Percentiles rank a stretch among this genome's conserved stretches.
These are phyloP conservation scores for Brotogeris chrysoptera DNA, from an alignment of 2,797 vertebrate genomes.

Conservation along the genomic window DNA sequence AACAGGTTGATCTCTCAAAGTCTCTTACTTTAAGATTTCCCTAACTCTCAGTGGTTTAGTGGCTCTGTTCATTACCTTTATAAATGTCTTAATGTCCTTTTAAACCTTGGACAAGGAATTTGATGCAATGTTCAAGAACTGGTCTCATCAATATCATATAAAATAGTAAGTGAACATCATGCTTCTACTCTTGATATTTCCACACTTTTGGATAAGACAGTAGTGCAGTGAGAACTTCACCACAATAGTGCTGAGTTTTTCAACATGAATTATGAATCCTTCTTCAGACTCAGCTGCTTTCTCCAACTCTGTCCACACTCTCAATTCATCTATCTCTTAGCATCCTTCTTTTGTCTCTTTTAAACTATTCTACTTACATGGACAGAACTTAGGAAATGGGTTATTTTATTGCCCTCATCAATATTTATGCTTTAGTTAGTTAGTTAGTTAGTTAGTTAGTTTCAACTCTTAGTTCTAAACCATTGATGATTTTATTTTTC, in stretches of 20 bases:
- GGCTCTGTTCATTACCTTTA: not conserved
- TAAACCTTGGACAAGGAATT: not conserved
- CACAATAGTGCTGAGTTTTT: not conserved
- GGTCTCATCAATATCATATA: not conserved
- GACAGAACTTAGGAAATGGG: not conserved
- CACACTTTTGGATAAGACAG: not conserved
- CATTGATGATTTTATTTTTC: not conserved
- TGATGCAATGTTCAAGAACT: not conserved
- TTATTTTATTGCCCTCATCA: not conserved
- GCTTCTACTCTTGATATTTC: not conserved
- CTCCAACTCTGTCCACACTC: not conserved
- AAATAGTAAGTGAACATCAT: constrained; percentile 14
- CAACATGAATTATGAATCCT: not conserved
- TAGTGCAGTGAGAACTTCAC: not conserved
- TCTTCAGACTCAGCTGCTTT: not conserved
- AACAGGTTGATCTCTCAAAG: not conserved
- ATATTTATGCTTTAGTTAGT: not conserved
- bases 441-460: not conserved
- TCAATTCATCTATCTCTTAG: not conserved
- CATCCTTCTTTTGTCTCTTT: not conserved
- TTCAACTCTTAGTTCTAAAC: not conserved
- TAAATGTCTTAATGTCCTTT: not conserved
- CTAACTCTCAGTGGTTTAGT: not conserved
- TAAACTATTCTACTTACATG: not conserved
- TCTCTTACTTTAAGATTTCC: not conserved